phyloP scores from a whole-genome alignment of 2,888 invertebrate genomes.

The Cosmorhoe ocellata region DNA sequence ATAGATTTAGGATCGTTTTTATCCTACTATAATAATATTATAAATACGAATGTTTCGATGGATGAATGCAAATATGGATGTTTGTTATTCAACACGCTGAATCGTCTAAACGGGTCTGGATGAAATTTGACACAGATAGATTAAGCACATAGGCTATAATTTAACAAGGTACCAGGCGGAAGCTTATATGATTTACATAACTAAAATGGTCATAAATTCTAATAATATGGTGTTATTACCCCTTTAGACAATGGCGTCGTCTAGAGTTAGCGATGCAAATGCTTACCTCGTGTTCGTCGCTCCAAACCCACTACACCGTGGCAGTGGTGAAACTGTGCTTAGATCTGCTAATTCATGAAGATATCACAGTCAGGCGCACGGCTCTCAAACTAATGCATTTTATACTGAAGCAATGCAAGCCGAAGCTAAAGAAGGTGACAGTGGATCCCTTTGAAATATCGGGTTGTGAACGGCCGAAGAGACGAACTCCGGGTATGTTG shows the following conservation, averaged over 20 bases:
- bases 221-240: not conserved
- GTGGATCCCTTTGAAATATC: constrained; percentile 81
- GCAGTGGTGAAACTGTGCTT: constrained; percentile 85
- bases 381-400: constrained; percentile 84
- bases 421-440: constrained; percentile 81
- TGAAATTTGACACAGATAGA: too few species aligned
- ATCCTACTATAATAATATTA: too few species aligned
- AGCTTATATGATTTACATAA: too few species aligned
- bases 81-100: too few species aligned
- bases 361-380: constrained; percentile 90
- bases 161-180: too few species aligned
- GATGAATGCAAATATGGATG: too few species aligned
- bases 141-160: too few species aligned
- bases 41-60: too few species aligned
- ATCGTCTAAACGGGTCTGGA: too few species aligned
- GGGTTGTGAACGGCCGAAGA: constrained; percentile 46
- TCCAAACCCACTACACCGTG: constrained; percentile 85
- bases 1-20: too few species aligned
- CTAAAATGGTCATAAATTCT: too few species aligned
- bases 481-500: constrained; percentile 58
- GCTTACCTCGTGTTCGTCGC: constrained; percentile 87
- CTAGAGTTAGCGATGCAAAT: constrained; percentile 88
- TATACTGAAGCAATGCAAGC: constrained; percentile 88
- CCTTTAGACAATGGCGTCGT: constrained; percentile 90
- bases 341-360: constrained; percentile 87